Evolutionary conservation across 2,888 invertebrate species (phyloP), one percentile per base, ranked within the genome.

Genomic region (Melinaea marsaeus): DNA sequence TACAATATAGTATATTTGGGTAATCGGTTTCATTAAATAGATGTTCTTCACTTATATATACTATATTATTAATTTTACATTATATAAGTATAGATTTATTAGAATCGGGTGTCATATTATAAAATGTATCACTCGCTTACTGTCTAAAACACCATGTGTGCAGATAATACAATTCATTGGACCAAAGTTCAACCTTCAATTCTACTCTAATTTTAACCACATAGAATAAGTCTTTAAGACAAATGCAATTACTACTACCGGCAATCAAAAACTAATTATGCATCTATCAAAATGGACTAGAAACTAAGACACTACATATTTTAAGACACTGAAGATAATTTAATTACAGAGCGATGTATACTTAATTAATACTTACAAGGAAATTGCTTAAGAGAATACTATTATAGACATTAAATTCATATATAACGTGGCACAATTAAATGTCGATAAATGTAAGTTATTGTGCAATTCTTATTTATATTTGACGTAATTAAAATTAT

Each of bases 151-250:
- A 85, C 86, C 83, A 82, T 82, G 88, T 82, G 89, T 88, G 89
- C 86, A 84, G 77, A 74, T 81, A 83, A 81, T 88, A 86, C 84
- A 82, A 81, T 81, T 88, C 85, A 85, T 90, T 90, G 90, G 90
- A 90, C 90, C 90, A 90, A 89, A 87, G 81, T 89, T 90, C 90
- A 90, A 90, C 90, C 90, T 86, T 90, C 84, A 81, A 79, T 80
- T 85, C 84, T 78, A 81, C 76, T 79, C 75, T 72, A 74, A 72
- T 69, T 64, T 65, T 68, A 69, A 72, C 75, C 76, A 74, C 68
- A 66, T 57, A 68, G 65, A 66, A 65, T 65, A 56, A 65, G 64
- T 69, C 70, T 72, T 72, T 62, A 67, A 70, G 66, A 69, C 68
- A 65, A 69, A 62, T 68, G 63, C 63, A 62, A 64, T 63, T 60